Conservation (phyloP, 2,113 vertebrate genomes). For the Ciconia boyciana region DNA sequence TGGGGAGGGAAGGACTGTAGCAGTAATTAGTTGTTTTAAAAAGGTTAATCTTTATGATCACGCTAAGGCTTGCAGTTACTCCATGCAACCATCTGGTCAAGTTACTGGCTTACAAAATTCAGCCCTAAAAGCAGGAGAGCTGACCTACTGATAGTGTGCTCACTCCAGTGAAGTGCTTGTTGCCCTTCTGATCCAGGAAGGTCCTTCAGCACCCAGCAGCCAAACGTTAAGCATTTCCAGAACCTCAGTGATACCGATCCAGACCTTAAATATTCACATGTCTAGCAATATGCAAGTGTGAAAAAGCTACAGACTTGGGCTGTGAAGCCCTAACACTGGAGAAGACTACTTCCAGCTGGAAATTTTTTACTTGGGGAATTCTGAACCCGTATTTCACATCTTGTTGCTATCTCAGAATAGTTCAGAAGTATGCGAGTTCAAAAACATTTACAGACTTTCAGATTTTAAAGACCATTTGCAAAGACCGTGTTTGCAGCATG, state of each 20-base stretch:
- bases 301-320: background rate
- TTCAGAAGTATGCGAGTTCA: rapidly evolving
- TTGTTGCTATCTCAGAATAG: rapidly evolving
- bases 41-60: background rate
- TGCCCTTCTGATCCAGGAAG: background rate
- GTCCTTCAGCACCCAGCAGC: background rate
- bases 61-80: background rate
- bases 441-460: background rate
- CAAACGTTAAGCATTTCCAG: rapidly evolving
- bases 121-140: background rate
- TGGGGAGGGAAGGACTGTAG: background rate
- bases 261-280: rapidly evolving
- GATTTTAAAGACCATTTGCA: too few species aligned
- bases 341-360: background rate
- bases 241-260: rapidly evolving
- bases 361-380: rapidly evolving
- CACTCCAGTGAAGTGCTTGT: rapidly evolving
- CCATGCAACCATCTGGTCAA: background rate
- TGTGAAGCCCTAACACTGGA: rapidly evolving
- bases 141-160: rapidly evolving
- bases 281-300: rapidly evolving
- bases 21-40: background rate
- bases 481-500: background rate
- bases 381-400: rapidly evolving
- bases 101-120: background rate